Conservation (phyloP, 2,888 invertebrate genomes). For the Pocota personata region DNA sequence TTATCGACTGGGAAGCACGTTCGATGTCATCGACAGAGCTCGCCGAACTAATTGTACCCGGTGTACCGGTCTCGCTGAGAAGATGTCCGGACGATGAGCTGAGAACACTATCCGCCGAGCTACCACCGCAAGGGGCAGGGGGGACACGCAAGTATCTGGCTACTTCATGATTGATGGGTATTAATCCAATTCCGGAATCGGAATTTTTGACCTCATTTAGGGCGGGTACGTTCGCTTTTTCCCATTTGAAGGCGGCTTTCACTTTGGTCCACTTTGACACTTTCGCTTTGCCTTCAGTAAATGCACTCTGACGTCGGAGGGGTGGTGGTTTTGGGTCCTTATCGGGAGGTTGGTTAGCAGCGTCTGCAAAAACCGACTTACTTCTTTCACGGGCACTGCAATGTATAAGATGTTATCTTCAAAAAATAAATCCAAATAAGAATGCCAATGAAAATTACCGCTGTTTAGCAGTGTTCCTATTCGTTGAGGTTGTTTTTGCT, state of each 20-base stretch:
- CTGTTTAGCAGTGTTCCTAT: slow-evolving; percentile 83
- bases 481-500: slow-evolving; percentile 84
- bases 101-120: slow-evolving; percentile 84
- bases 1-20: slow-evolving; percentile 68
- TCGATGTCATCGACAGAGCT: slow-evolving; percentile 89
- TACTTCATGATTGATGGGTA: slow-evolving; percentile 84
- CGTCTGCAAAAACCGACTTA: slow-evolving; percentile 87
- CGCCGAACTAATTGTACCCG: slow-evolving; percentile 88
- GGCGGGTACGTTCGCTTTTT: slow-evolving; percentile 86
- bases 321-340: slow-evolving; percentile 53
- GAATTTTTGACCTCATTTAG: slow-evolving; percentile 80
- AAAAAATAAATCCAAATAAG: background rate
- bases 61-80: slow-evolving; percentile 85
- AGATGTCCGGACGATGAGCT: slow-evolving; percentile 82
- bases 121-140: slow-evolving; percentile 82
- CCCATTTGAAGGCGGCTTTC: slow-evolving; percentile 94
- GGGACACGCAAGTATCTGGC: slow-evolving; percentile 84
- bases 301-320: slow-evolving; percentile 81
- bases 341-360: slow-evolving; percentile 83
- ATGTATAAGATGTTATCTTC: background rate
- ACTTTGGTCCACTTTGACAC: slow-evolving; percentile 94
- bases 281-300: slow-evolving; percentile 81
- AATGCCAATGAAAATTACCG: slow-evolving; percentile 20
- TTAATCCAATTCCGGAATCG: slow-evolving; percentile 82
- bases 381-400: slow-evolving; percentile 85